These are phyloP conservation scores for Caenorhabditis japonica DNA, from an alignment of 2,888 invertebrate species.

Conservation along the genomic window DNA sequence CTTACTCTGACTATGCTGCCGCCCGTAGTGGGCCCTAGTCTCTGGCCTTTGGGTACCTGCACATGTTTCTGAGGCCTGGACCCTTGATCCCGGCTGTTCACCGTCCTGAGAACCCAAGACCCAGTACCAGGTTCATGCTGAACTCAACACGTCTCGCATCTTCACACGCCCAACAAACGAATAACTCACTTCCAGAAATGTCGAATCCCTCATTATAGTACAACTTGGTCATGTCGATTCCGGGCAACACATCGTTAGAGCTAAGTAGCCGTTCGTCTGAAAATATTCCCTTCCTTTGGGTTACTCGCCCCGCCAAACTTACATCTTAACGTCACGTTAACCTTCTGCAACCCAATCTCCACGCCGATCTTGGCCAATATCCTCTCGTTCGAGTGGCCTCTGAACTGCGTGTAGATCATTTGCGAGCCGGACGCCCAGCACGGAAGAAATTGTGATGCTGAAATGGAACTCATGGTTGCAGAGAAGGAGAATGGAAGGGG, in stretches of 20 bases:
- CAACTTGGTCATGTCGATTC: constrained; percentile 57
- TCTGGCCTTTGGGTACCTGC: too few species aligned
- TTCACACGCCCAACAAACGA: too few species aligned
- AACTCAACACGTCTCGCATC: too few species aligned
- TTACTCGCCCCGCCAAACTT: constrained; percentile 5
- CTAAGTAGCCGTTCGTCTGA: constrained; percentile 58
- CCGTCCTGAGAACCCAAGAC: too few species aligned
- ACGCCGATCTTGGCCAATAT: constrained; percentile 71
- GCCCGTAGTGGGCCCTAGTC: too few species aligned
- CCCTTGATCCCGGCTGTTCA: too few species aligned
- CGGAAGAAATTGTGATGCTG: constrained; percentile 70
- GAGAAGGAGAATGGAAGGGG: too few species aligned
- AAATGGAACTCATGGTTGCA: constrained; percentile 17
- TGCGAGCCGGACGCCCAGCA: constrained; percentile 72
- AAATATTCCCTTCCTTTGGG: constrained; percentile 1
- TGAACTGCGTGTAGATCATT: constrained; percentile 70
- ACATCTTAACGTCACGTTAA: constrained; percentile 73
- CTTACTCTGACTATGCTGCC: too few species aligned
- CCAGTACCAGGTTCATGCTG: too few species aligned
- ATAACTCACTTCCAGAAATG: constrained; percentile 60
- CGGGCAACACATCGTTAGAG: constrained; percentile 41
- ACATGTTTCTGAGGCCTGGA: too few species aligned
- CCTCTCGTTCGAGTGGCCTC: constrained; percentile 69
- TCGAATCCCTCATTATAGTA: constrained; percentile 72
- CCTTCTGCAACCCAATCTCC: constrained; percentile 68